Conservation (phyloP, 2,888 invertebrate genomes). For the Prosapia bicincta region DNA sequence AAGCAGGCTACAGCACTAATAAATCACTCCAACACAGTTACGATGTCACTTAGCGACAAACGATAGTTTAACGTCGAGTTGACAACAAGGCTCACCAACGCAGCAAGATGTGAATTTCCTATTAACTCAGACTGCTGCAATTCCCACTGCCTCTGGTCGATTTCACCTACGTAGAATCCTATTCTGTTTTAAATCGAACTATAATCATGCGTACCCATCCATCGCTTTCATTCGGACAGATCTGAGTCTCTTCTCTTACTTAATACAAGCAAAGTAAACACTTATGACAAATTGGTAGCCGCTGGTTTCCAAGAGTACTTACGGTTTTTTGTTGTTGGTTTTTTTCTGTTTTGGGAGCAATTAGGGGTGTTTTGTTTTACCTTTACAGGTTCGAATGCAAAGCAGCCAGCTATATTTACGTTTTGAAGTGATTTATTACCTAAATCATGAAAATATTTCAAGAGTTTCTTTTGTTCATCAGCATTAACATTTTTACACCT, state of each 20-base stretch:
- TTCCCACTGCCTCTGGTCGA: too few species aligned
- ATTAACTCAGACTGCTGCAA: too few species aligned
- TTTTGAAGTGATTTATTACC: slow-evolving; percentile 9
- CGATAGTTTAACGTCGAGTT: too few species aligned
- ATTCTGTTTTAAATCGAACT: too few species aligned
- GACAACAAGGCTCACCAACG: too few species aligned
- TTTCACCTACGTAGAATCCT: too few species aligned
- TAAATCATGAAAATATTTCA: slow-evolving; percentile 3
- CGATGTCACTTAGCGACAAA: too few species aligned
- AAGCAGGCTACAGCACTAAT: too few species aligned
- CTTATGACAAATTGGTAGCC: background rate
- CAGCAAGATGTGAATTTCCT: too few species aligned
- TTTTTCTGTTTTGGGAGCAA: too few species aligned
- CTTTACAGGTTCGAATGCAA: slow-evolving; percentile 7
- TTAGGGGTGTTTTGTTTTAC: slow-evolving; percentile 6
- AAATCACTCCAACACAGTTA: too few species aligned
- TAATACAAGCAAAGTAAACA: background rate
- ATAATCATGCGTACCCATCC: slow-evolving; percentile 3
- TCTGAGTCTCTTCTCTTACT: slow-evolving; percentile 8
- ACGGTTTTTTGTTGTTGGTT: slow-evolving; percentile 17
- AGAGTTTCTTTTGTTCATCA: slow-evolving; percentile 3
- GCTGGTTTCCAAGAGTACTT: slow-evolving; percentile 11
- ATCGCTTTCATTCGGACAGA: slow-evolving; percentile 2
- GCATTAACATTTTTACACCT: background rate
- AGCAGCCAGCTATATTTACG: slow-evolving; percentile 7